A percentile compares a stretch with the other conserved stretches of the same genome.
phyloP scores from a whole-genome alignment of 2,888 invertebrate genomes.

The Euplagia quadripunctaria region DNA sequence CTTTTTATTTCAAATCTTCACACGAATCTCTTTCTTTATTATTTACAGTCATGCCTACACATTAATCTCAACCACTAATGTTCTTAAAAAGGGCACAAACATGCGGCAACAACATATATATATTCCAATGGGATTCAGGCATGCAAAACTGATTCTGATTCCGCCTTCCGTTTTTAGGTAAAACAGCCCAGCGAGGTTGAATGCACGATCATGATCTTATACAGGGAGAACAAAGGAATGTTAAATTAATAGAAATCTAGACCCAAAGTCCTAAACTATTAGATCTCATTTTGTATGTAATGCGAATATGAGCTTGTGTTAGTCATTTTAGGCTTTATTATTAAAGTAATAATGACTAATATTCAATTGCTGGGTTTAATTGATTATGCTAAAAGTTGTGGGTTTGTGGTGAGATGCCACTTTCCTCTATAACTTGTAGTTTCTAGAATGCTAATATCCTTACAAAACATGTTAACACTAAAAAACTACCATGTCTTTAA shows the following conservation, averaged over 20 bases:
- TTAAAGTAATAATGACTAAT: slow-evolving; percentile 26
- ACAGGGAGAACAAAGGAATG: slow-evolving; percentile 57
- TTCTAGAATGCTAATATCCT: neutral
- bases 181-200: slow-evolving; percentile 66
- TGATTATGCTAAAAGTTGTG: neutral
- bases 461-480: neutral
- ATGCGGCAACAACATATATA: slow-evolving; percentile 48
- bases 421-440: neutral
- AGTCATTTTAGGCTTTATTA: slow-evolving; percentile 37
- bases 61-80: slow-evolving; percentile 22
- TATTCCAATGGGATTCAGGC: slow-evolving; percentile 41
- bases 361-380: slow-evolving; percentile 11
- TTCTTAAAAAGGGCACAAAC: slow-evolving; percentile 34
- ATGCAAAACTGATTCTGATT: slow-evolving; percentile 62
- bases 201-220: slow-evolving; percentile 46
- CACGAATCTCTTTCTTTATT: neutral
- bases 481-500: neutral
- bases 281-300: slow-evolving; percentile 45
- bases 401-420: neutral
- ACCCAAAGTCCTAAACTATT: slow-evolving; percentile 34
- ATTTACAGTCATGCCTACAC: neutral
- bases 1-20: neutral
- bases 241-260: slow-evolving; percentile 39
- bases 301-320: slow-evolving; percentile 17
- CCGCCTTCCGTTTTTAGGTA: slow-evolving; percentile 74